Conservation (phyloP, 2,797 vertebrate genomes). For the Scarus forsteni region DNA sequence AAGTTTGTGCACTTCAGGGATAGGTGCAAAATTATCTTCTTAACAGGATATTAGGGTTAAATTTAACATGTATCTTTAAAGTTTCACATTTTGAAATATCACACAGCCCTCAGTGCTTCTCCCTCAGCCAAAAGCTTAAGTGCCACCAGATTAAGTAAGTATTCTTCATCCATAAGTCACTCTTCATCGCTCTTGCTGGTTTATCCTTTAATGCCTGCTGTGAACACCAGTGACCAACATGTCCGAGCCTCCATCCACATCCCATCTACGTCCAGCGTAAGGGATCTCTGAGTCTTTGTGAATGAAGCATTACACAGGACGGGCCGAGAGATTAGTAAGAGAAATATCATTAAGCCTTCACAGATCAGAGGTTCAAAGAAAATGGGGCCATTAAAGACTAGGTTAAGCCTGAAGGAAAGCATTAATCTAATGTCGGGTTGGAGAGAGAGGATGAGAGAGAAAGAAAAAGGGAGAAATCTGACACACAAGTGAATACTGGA, state of each 20-base stretch:
- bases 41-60: background rate
- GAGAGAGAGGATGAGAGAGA: conserved; percentile 24
- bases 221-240: conserved; percentile 48
- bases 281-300: conserved; percentile 59
- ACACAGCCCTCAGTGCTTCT: background rate
- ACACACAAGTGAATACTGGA: conserved; percentile 40
- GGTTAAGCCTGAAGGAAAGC: conserved; percentile 76
- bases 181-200: conserved; percentile 24
- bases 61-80: background rate
- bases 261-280: conserved; percentile 36
- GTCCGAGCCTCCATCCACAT: conserved; percentile 30
- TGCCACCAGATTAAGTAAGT: conserved; percentile 56
- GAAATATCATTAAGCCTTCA: conserved; percentile 72
- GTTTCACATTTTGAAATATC: conserved; percentile 3
- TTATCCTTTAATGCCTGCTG: conserved; percentile 58
- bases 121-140: conserved; percentile 18
- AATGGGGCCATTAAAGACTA: conserved; percentile 75
- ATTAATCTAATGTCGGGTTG: conserved; percentile 67
- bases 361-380: conserved; percentile 76
- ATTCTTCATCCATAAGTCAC: conserved; percentile 40
- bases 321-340: conserved; percentile 67
- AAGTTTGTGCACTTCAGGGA: too few relatives aligned
- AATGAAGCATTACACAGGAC: conserved; percentile 62
- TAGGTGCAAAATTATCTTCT: too few relatives aligned
- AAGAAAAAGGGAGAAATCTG: conserved; percentile 45